Conservation (phyloP, 2,113 vertebrate species). For the Takifugu bimaculatus region DNA sequence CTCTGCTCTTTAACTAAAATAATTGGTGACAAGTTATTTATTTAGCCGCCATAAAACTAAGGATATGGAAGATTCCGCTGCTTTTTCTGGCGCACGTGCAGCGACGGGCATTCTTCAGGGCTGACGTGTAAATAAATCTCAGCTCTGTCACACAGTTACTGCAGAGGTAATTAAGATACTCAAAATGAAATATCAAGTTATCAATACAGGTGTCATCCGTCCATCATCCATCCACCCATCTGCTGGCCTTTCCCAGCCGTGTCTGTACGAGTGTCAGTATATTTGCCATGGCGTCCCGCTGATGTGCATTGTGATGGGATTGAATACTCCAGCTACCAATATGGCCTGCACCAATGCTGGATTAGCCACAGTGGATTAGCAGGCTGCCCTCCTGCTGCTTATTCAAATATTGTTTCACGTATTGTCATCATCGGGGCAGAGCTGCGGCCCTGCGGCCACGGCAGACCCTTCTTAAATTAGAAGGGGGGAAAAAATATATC, state of each 20-base stretch:
- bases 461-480: slow-evolving; percentile 61
- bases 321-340: slow-evolving; percentile 73
- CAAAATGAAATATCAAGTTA: not conserved
- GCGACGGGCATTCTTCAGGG: too few species aligned
- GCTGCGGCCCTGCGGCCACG: slow-evolving; percentile 44
- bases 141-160: too few species aligned
- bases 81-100: too few species aligned
- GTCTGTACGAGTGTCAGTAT: slow-evolving; percentile 68
- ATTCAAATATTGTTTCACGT: slow-evolving; percentile 79
- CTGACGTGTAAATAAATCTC: too few species aligned
- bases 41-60: slow-evolving; percentile 1
- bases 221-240: slow-evolving; percentile 46
- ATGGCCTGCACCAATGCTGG: slow-evolving; percentile 74
- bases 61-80: too few species aligned
- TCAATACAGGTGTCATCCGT: slow-evolving; percentile 2
- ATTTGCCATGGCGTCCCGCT: slow-evolving; percentile 73
- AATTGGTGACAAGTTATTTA: slow-evolving; percentile 47
- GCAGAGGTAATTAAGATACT: not conserved
- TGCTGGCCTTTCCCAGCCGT: slow-evolving; percentile 65
- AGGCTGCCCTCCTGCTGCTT: slow-evolving; percentile 73
- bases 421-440: slow-evolving; percentile 71
- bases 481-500: slow-evolving; percentile 18
- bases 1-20: slow-evolving; percentile 51
- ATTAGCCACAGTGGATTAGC: slow-evolving; percentile 78
- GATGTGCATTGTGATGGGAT: slow-evolving; percentile 71